Evolutionary conservation across 2,797 vertebrate species (phyloP), one percentile per base, ranked within the genome.

Genomic region (Gephyroberyx darwinii): DNA sequence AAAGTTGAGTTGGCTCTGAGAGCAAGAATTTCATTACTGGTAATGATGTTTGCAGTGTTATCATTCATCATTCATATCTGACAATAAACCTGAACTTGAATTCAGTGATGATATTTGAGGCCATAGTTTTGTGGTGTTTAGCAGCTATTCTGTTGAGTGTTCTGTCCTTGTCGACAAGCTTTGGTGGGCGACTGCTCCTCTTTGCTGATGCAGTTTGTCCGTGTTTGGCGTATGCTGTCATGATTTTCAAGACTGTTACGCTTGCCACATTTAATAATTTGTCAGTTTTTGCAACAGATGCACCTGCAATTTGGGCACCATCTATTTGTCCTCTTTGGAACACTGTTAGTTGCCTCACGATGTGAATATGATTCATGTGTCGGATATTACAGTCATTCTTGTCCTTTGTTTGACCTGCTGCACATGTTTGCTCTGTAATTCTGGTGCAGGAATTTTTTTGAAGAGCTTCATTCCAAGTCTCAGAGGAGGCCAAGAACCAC

Each of bases 401-500:
- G 90, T 90, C 91, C 90, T 89, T 62, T 84, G 37, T 75, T 50
- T 92, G 92, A 93, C 89, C 91, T 82, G 73, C 69, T 58, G 48
- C 75, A 69, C 4, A 26, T 68, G 68, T 71, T 75, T 87, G 84
- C 78, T 84, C 88, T 88, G 85, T 91, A 91, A 92, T 92, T 91
- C 83, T 78, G 75, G 77, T 64, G 59, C 62, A 68, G 82, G 58
- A 77, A 74, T 85, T 84, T 88, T 88, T 85, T 80, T 69, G 22
- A 69, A 71, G 59, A 75, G 69, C 51, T 78, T 89, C 84, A 82
- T 86, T 91, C 84, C 77, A 61, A 71, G 70, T 88, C 86, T 85
- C 66, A 65, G 69, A 83, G 84, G 89, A 90, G 79, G 85, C 89
- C 88, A 86, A 75, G 80, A 93, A 92, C 91, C 92, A 91, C 86